These are phyloP conservation scores for Pasiphila rectangulata DNA, from an alignment of 2,888 invertebrate species.

Conservation along the genomic window DNA sequence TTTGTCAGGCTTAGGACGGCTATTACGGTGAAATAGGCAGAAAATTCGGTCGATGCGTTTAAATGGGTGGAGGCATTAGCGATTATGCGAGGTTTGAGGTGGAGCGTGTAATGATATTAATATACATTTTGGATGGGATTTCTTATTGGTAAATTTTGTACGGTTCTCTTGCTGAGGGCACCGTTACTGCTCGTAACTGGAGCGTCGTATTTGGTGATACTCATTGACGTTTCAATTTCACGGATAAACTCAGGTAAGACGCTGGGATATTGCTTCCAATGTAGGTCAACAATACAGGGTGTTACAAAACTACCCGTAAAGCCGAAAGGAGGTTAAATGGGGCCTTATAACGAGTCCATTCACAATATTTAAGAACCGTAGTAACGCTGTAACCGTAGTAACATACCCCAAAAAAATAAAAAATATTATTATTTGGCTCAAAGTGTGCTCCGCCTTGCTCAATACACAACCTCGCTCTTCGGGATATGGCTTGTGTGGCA, in stretches of 20 bases:
- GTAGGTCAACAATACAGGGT: too few species aligned
- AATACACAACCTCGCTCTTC: too few species aligned
- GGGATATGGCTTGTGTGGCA: too few species aligned
- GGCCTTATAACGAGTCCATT: too few species aligned
- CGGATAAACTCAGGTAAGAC: slow-evolving; percentile 3
- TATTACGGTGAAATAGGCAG: slow-evolving; percentile 70
- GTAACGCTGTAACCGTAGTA: too few species aligned
- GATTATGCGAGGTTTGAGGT: slow-evolving; percentile 55
- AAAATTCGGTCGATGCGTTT: slow-evolving; percentile 64
- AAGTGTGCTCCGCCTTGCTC: too few species aligned
- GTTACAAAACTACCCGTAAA: too few species aligned
- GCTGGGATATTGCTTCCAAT: background rate
- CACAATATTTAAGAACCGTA: too few species aligned
- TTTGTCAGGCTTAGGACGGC: slow-evolving; percentile 53
- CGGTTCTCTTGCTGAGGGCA: background rate
- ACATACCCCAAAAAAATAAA: too few species aligned
- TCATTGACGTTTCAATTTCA: slow-evolving; percentile 12
- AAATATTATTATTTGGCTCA: too few species aligned
- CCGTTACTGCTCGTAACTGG: slow-evolving; percentile 16
- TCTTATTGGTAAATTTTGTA: slow-evolving; percentile 5
- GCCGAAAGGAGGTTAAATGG: too few species aligned
- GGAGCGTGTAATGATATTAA: slow-evolving; percentile 46
- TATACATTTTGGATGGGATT: slow-evolving; percentile 17
- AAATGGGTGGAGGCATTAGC: slow-evolving; percentile 58
- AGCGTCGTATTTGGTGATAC: slow-evolving; percentile 21